Conservation (phyloP, 1,140 invertebrate genomes). For the Orius laevigatus region DNA sequence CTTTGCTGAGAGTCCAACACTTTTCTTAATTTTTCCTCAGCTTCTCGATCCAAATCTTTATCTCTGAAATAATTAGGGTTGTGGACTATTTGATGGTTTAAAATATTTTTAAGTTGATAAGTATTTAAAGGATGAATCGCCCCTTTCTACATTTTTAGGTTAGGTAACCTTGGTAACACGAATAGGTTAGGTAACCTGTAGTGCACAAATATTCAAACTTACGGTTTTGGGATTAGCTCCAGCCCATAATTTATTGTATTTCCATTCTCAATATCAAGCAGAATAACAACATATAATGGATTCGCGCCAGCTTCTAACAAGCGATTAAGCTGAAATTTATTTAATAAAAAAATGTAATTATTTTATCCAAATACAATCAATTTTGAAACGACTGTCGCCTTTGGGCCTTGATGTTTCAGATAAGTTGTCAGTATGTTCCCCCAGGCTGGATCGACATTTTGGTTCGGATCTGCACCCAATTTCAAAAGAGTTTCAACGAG, state of each 20-base stretch:
- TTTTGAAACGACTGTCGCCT: not conserved
- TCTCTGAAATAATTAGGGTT: too few species aligned
- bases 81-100: too few species aligned
- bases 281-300: not conserved
- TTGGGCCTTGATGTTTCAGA: not conserved
- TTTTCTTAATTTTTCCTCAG: too few species aligned
- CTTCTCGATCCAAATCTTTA: too few species aligned
- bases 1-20: too few species aligned
- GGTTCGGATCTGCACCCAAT: not conserved
- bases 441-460: not conserved
- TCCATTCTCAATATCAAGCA: not conserved
- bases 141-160: too few species aligned
- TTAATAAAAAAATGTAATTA: not conserved
- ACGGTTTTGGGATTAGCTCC: too few species aligned
- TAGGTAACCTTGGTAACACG: too few species aligned
- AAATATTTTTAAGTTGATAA: too few species aligned
- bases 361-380: not conserved
- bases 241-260: not conserved
- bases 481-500: not conserved
- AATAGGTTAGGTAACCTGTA: too few species aligned
- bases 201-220: too few species aligned
- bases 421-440: not conserved
- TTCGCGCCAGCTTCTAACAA: not conserved
- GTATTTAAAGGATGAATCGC: too few species aligned
- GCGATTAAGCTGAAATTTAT: not conserved